phyloP scores from a whole-genome alignment of 2,888 invertebrate species.

The Zaprionus lineosus region DNA sequence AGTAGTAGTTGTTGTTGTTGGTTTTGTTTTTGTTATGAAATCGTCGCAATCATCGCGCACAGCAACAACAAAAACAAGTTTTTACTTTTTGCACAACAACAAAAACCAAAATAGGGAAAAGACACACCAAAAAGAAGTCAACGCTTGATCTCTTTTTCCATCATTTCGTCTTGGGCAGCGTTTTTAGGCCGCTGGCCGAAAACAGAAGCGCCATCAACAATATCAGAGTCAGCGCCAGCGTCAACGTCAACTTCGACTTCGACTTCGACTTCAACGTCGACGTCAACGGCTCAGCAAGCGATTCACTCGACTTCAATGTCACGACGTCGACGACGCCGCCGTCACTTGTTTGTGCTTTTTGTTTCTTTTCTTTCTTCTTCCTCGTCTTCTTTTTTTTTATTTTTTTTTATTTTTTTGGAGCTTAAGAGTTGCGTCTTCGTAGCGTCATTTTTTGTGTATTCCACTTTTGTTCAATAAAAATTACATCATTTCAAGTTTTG shows the following conservation, averaged over 20 bases:
- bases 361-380: constrained; percentile 9
- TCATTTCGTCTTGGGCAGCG: constrained; percentile 36
- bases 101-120: constrained; percentile 9
- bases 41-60: constrained; percentile 56
- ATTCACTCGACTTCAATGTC: constrained; percentile 67
- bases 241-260: constrained; percentile 26
- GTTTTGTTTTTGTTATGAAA: constrained; percentile 66
- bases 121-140: constrained; percentile 52
- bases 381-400: constrained; percentile 11
- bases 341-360: constrained; percentile 37
- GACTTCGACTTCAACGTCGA: constrained; percentile 54
- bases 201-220: constrained; percentile 12
- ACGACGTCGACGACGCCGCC: constrained; percentile 38
- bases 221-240: constrained; percentile 7
- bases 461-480: constrained; percentile 57
- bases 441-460: constrained; percentile 43
- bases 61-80: constrained; percentile 65
- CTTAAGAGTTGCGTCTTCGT: constrained; percentile 52
- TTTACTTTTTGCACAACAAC: constrained; percentile 63
- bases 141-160: constrained; percentile 65
- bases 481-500: constrained; percentile 61
- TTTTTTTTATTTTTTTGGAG: constrained; percentile 16
- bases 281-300: constrained; percentile 19
- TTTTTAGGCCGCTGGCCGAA: constrained; percentile 69
- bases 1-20: constrained; percentile 11